Conservation (phyloP, 2,888 invertebrate species). For the Ectropis crepuscularia region DNA sequence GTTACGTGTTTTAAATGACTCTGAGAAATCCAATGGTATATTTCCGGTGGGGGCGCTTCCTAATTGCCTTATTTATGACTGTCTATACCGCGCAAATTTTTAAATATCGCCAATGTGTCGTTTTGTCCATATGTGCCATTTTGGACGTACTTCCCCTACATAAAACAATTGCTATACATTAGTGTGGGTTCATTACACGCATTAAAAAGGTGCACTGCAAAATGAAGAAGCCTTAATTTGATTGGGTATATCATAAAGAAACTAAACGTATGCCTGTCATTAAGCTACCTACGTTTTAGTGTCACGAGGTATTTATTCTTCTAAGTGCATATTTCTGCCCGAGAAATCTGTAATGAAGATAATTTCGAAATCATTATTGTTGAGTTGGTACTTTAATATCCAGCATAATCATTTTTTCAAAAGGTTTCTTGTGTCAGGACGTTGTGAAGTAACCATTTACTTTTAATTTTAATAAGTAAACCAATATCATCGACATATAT, state of each 20-base stretch:
- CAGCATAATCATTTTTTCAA: slow-evolving; percentile 14
- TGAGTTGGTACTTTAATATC: slow-evolving; percentile 3
- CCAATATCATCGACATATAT: slow-evolving; percentile 10
- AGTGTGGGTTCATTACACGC: neutral
- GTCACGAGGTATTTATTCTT: neutral
- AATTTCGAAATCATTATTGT: slow-evolving; percentile 6
- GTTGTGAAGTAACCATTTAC: slow-evolving; percentile 15
- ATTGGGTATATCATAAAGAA: slow-evolving; percentile 3
- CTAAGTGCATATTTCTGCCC: slow-evolving; percentile 5
- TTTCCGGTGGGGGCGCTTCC: no score
- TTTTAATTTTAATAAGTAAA: slow-evolving; percentile 17
- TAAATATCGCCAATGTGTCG: no score
- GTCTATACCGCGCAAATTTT: no score
- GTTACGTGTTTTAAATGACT: no score
- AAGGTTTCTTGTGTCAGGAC: slow-evolving; percentile 21
- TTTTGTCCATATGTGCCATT: no score
- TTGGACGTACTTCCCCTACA: no score
- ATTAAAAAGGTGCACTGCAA: neutral
- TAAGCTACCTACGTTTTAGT: slow-evolving; percentile 2
- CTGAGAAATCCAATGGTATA: no score
- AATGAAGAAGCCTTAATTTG: neutral
- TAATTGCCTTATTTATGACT: no score
- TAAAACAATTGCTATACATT: no score
- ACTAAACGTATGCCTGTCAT: neutral
- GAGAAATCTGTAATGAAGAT: neutral